These are phyloP conservation scores for Cremastobaeus sp. DNA, from an alignment of 2,888 invertebrate genomes.

Conservation along the genomic window DNA sequence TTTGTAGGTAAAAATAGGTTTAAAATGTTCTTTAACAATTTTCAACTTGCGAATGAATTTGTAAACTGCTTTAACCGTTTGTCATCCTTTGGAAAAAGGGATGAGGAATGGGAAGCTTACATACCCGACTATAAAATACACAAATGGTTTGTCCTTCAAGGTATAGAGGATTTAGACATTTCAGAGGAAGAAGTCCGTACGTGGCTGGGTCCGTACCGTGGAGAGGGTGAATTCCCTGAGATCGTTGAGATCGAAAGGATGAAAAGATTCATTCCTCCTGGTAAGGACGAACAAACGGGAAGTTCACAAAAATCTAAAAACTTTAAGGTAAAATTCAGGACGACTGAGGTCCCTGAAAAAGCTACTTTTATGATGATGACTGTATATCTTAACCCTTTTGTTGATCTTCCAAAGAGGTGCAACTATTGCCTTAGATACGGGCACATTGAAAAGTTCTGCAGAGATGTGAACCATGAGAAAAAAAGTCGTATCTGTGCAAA, in stretches of 20 bases:
- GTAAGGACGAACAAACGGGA: neutral
- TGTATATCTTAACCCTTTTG: constrained; percentile 1
- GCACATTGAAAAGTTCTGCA: too few species aligned
- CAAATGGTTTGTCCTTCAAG: constrained; percentile 2
- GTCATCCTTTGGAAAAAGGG: neutral
- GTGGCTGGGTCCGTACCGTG: neutral
- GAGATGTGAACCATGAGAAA: too few species aligned
- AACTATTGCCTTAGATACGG: too few species aligned
- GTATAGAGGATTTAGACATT: constrained; percentile 5
- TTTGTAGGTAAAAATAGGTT: constrained; percentile 8
- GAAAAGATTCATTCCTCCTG: neutral
- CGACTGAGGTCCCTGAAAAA: neutral
- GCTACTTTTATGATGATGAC: neutral
- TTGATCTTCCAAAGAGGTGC: neutral
- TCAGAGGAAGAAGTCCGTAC: neutral
- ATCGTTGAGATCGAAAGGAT: constrained; percentile 5
- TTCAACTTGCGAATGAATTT: neutral
- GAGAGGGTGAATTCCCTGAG: neutral
- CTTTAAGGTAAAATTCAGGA: constrained; percentile 4
- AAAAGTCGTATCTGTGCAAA: neutral
- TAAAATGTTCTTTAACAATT: constrained; percentile 12
- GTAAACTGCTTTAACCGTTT: neutral
- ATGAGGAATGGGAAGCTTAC: constrained; percentile 1
- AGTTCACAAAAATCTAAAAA: neutral
- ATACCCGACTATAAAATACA: constrained; percentile 6